These are phyloP conservation scores for Molossus molossus DNA, from an alignment of 2,797 vertebrate species.

Conservation along the genomic window DNA sequence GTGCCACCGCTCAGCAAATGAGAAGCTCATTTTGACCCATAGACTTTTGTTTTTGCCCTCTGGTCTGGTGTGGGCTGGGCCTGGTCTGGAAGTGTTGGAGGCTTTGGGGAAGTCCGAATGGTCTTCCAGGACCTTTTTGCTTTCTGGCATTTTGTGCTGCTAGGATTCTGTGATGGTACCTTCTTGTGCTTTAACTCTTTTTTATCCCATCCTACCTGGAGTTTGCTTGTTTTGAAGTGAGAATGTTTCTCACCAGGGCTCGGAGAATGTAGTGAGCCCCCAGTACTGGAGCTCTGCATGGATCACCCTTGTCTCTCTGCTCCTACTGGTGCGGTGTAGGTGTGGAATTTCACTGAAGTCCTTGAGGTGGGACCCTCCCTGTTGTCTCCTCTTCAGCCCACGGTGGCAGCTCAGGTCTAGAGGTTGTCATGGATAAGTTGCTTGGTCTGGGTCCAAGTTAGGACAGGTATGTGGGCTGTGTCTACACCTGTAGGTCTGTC, in stretches of 20 bases:
- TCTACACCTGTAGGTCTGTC: background rate
- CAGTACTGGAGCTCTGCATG: background rate
- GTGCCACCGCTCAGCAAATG: background rate
- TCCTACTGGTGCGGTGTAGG: background rate
- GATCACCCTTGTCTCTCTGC: background rate
- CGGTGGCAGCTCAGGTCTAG: background rate
- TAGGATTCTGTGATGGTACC: background rate
- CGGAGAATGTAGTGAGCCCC: background rate
- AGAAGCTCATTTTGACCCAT: background rate
- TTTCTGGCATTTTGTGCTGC: background rate
- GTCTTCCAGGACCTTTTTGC: background rate
- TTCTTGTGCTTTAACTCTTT: background rate
- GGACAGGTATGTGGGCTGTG: background rate
- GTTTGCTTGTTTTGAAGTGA: background rate
- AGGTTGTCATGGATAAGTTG: background rate
- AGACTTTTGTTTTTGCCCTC: background rate
- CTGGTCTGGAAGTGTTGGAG: background rate
- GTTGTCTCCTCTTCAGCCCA: accelerated
- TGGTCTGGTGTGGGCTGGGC: background rate
- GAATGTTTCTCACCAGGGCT: background rate
- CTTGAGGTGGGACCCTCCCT: background rate
- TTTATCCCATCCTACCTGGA: background rate
- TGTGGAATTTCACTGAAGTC: no score
- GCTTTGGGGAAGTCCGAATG: background rate
- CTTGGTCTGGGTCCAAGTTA: background rate